phyloP scores from a whole-genome alignment of 2,888 invertebrate genomes.

The Cheilosia pagana region DNA sequence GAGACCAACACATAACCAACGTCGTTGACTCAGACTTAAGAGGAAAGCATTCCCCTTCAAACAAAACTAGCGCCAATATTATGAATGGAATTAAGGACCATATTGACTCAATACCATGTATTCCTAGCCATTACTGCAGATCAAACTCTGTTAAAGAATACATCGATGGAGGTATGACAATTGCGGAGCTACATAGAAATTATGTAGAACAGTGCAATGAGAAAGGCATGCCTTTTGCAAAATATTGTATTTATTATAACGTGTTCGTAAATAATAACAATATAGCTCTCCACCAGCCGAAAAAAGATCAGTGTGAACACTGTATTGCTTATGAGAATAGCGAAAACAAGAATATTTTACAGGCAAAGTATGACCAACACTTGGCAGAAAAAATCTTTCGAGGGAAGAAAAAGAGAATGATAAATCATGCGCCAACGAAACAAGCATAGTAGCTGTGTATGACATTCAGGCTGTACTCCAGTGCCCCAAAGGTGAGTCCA shows the following conservation, averaged over 20 bases:
- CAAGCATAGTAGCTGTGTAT: conserved; percentile 75
- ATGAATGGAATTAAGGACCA: conserved; percentile 30
- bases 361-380: conserved; percentile 75
- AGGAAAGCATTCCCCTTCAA: conserved; percentile 25
- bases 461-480: conserved; percentile 79
- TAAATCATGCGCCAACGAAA: conserved; percentile 75
- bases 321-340: conserved; percentile 34
- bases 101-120: conserved; percentile 43
- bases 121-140: conserved; percentile 48
- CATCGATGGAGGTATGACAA: conserved; percentile 36
- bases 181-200: conserved; percentile 39
- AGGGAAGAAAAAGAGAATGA: conserved; percentile 60
- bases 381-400: conserved; percentile 75
- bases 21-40: conserved; percentile 15
- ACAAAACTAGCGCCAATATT: conserved; percentile 22
- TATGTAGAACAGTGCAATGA: conserved; percentile 36
- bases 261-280: conserved; percentile 30
- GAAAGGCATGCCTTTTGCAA: conserved; percentile 28
- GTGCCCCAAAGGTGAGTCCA: conserved; percentile 78
- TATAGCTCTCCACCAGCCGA: conserved; percentile 32
- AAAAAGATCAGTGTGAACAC: conserved; percentile 50
- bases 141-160: conserved; percentile 29
- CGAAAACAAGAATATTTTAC: conserved; percentile 66
- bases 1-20: conserved; percentile 24
- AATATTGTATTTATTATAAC: conserved; percentile 32